Base-by-base conservation (phyloP, 2,888 invertebrate species). In the Panopea generosa region DNA sequence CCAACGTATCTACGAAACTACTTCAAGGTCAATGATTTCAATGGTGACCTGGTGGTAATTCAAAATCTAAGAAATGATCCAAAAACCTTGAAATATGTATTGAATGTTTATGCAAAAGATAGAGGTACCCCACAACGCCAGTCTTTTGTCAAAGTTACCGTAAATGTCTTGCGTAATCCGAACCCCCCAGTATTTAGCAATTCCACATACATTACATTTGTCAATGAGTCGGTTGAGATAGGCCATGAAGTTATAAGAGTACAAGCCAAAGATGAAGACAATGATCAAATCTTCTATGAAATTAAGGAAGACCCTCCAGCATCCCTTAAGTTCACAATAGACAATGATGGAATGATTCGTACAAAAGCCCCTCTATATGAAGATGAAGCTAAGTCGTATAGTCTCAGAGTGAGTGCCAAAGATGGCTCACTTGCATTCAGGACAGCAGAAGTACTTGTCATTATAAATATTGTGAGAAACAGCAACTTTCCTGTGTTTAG, bases 111-210 rank as follows among this genome's bases (percentile, higher is more conserved):
- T 50, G 88, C 84, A 14, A 50, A 59, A 26, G 89, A 89, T 68
- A 70, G 68, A 22, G 89, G 87, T 18, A 50, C 62, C 3, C 86
- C 86, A 0, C 16, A 45, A 2, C 77, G 67, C 45, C 61, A 75
- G 38, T 59, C 53, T 6, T 40, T 55, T 1, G 68, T 82, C 9
- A 65, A 40, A 7, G 88, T 90, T 0, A 84, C 77, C 14, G 84
- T 91, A 20, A 80, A 77, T 52, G 90, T 92, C 0, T 52, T 56
- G 4, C 82, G 91, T 26, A 91, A 91, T 66, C 84, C 83, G 9
- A 77, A 82, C 62, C 80, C 81, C 1, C 91, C 91, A 11, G 47
- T 26, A 4, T 91, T 90, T 68, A 14, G 16, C 1, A 59, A 67
- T 18, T 59, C 73, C 9, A 52, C 74, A n/a, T 87, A 86, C 62